These are phyloP conservation scores for Sigmodon hispidus DNA, from an alignment of 2,113 vertebrate genomes.

Conservation along the genomic window DNA sequence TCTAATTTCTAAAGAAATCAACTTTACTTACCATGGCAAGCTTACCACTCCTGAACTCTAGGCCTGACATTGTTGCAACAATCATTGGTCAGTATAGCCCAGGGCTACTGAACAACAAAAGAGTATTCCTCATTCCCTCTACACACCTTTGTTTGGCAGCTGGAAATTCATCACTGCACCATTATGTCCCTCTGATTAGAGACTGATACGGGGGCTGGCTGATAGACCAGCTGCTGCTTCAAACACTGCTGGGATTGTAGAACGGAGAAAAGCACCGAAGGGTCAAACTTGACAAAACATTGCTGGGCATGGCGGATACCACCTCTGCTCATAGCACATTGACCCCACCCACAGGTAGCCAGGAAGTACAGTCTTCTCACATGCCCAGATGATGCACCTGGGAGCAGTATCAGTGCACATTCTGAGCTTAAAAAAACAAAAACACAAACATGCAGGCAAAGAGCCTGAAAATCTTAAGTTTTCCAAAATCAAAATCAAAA, in stretches of 20 bases:
- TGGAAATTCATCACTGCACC: neutral
- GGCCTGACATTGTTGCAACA: neutral
- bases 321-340: neutral
- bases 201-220: too few species aligned
- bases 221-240: neutral
- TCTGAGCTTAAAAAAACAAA: neutral
- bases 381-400: neutral
- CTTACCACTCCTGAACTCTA: neutral
- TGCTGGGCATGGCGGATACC: neutral
- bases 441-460: neutral
- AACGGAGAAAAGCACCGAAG: neutral
- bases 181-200: neutral
- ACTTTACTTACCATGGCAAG: neutral
- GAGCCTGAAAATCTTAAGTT: neutral
- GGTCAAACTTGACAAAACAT: neutral
- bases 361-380: neutral
- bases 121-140: neutral
- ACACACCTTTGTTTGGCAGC: neutral
- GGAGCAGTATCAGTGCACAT: neutral
- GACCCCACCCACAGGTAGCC: neutral
- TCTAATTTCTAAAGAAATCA: neutral
- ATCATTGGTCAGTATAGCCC: neutral
- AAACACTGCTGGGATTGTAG: neutral
- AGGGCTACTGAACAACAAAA: neutral
- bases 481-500: slow-evolving; percentile 32